Conservation (phyloP, 2,797 vertebrate genomes). For the Phrynocephalus vlangalii region DNA sequence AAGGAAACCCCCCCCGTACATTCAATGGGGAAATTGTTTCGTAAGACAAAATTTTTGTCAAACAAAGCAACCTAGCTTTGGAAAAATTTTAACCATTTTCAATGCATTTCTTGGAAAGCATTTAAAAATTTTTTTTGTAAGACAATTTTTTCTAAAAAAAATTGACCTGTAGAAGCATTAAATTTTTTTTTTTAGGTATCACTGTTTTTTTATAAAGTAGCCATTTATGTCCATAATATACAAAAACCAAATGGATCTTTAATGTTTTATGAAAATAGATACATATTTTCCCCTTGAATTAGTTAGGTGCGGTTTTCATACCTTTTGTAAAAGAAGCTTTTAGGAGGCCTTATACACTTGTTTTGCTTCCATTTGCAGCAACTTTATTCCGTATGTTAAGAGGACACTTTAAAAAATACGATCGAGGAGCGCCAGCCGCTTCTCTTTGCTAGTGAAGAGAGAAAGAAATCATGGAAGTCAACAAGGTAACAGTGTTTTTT, state of each 20-base stretch:
- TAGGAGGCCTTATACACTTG: background rate
- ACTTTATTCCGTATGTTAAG: slow-evolving; percentile 96
- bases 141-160: too few species aligned
- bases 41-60: too few species aligned
- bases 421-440: slow-evolving; percentile 84
- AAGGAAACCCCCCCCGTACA: too few species aligned
- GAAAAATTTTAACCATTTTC: too few species aligned
- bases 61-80: too few species aligned
- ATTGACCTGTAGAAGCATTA: too few species aligned
- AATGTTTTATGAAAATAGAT: background rate
- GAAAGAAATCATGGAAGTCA: slow-evolving; percentile 95
- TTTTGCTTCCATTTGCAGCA: slow-evolving; percentile 80
- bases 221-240: background rate
- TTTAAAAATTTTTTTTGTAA: too few species aligned
- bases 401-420: slow-evolving; percentile 93
- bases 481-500: slow-evolving; percentile 84
- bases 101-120: too few species aligned
- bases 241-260: background rate
- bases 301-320: background rate
- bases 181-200: too few species aligned
- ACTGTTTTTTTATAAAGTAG: too few species aligned
- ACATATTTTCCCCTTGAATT: background rate
- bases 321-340: background rate
- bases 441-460: slow-evolving; percentile 90
- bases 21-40: too few species aligned